A percentile compares a stretch with the other conserved stretches of the same genome.
Conservation (phyloP, 2,888 invertebrate genomes). For the Chaitophorus viminalis region DNA sequence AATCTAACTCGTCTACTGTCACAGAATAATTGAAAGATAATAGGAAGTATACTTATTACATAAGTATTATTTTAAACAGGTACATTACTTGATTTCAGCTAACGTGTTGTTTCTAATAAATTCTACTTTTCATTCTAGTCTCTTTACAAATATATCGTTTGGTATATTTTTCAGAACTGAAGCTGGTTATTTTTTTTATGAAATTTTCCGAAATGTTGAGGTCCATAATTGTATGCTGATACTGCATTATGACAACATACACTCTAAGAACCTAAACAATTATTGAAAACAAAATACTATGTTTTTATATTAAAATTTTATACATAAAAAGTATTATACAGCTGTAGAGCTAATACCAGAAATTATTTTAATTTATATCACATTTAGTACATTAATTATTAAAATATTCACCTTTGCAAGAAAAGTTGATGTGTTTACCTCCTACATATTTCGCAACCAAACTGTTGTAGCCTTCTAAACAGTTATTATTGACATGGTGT, state of each 20-base stretch:
- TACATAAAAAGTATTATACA: not conserved
- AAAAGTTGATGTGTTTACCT: slow-evolving; percentile 2
- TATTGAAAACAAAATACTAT: not conserved
- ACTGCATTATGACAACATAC: not conserved
- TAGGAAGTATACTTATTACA: not conserved
- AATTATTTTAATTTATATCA: not conserved
- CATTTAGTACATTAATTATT: not conserved
- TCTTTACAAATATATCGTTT: not conserved
- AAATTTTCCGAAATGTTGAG: not conserved
- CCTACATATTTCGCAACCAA: not conserved
- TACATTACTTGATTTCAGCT: not conserved
- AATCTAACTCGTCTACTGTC: not conserved
- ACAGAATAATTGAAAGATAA: not conserved
- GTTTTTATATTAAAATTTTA: not conserved
- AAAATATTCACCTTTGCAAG: not conserved
- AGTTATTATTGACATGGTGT: not conserved
- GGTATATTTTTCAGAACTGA: not conserved
- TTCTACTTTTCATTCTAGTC: not conserved
- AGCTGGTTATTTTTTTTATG: not conserved
- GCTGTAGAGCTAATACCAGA: not conserved
- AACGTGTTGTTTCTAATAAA: not conserved
- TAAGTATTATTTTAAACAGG: not conserved
- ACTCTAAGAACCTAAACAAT: not conserved
- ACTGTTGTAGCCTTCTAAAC: not conserved
- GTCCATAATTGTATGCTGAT: slow-evolving; percentile 2